phyloP scores from a whole-genome alignment of 2,797 vertebrate genomes.

The Peromyscus attwateri region DNA sequence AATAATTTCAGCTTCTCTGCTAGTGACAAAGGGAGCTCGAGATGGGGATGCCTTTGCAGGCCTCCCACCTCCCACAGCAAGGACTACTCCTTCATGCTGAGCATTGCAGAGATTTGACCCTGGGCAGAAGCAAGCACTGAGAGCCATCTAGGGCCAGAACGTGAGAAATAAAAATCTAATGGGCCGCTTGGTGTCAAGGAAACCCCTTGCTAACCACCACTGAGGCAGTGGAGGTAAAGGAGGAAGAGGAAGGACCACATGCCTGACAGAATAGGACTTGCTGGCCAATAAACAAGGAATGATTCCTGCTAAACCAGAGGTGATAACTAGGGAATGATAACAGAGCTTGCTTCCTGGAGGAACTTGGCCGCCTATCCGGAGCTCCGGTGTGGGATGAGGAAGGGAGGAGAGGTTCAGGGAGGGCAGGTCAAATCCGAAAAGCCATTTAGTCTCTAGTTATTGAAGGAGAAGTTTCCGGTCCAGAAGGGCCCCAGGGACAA shows the following conservation, averaged over 20 bases:
- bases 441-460: background rate
- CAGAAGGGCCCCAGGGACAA: background rate
- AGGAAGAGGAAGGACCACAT: background rate
- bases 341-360: background rate
- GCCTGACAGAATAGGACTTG: background rate
- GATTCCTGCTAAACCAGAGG: background rate
- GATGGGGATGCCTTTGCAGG: background rate
- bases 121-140: background rate
- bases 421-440: background rate
- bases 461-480: background rate
- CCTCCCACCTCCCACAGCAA: background rate
- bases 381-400: background rate
- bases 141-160: background rate
- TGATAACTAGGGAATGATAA: background rate
- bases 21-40: background rate
- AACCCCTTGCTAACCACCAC: background rate
- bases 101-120: background rate
- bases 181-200: background rate
- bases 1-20: background rate
- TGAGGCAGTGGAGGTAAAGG: background rate
- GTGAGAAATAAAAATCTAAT: constrained; percentile 2
- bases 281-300: background rate
- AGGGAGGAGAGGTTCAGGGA: no score
- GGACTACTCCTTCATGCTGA: background rate
- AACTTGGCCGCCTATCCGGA: background rate